Conservation (phyloP, 37 sponge, comb jelly and placozoan genomes). For the Bolinopsis microptera region DNA sequence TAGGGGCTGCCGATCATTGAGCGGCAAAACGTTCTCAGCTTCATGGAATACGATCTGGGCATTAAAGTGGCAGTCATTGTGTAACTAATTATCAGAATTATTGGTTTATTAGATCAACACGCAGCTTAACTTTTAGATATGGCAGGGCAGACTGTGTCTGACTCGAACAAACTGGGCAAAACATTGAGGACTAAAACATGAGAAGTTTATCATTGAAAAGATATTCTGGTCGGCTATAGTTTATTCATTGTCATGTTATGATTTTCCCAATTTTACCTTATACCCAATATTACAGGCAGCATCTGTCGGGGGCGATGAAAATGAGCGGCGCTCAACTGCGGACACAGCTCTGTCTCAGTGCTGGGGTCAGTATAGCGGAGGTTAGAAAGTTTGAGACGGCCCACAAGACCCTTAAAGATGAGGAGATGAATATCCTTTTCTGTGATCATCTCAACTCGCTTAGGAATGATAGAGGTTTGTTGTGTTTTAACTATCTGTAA, state of each 20-base stretch:
- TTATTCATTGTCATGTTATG: no score
- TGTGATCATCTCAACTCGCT: constrained; percentile 59
- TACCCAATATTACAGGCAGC: constrained; percentile 34
- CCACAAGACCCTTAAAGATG: constrained; percentile 17
- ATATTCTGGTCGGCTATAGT: no score
- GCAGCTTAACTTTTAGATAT: background rate
- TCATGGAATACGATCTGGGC: background rate
- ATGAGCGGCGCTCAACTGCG: constrained; percentile 1
- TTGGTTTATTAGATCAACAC: background rate
- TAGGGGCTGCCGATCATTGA: background rate
- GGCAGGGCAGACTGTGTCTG: background rate
- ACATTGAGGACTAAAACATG: no score
- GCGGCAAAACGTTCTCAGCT: background rate
- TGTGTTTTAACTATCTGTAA: no score
- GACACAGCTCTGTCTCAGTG: constrained; percentile 50
- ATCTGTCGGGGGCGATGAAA: background rate
- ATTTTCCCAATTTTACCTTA: no score
- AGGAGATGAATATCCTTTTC: constrained; percentile 40
- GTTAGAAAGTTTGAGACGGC: constrained; percentile 12
- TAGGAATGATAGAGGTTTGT: constrained; percentile 9
- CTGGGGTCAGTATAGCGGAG: background rate
- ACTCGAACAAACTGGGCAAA: no score
- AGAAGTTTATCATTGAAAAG: no score
- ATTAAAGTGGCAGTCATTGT: background rate
- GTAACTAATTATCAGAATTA: background rate